Base-by-base conservation (phyloP, 2,113 vertebrate species). In the Hucho hucho region DNA sequence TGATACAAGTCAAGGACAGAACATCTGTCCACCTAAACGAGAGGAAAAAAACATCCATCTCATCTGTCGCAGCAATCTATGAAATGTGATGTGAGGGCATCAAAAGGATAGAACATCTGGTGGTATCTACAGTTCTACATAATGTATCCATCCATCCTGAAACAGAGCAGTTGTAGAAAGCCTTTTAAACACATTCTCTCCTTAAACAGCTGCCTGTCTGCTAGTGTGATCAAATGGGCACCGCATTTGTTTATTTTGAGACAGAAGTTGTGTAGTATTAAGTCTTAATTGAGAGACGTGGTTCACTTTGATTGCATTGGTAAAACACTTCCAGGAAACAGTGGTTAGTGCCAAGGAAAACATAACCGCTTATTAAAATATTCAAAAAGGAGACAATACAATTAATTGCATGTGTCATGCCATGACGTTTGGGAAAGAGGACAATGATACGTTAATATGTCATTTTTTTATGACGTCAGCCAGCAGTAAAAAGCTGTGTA, bases 141-240 rank as follows among this genome's bases (percentile, higher is more conserved):
- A 69, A 81, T 76, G 70, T 76, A 76, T 80, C 77, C 13, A 46
- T 72, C 59, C 53, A 64, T 65, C 63, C 56, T 79, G 73, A 76
- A 77, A 75, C 20, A 29, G 75, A 77, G 28, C 83, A 82, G 79
- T 81, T 86, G 81, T 73, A 69, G 83, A 37, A 9, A 22, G 13
- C 20, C n/a, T 11, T 9, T 32, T 43, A 70, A 66, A 71, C 64
- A 63, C 65, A 53, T 64, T 24, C 37, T 43, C 47, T 61, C 59
- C 77, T 64, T 66, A 49, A 78, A 76, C 79, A 61, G 49, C 87
- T 83, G 14, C 83, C 84, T 83, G 84, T 82, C 84, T 79, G 77
- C 79, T 18, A 80, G 70, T 75, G 75, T 80, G 73, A 76, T 79
- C 80, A 83, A 56, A 78, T 64, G n/a, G 49, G 76, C 59, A 46